Evolutionary conservation across 2,797 vertebrate genomes (phyloP), one percentile per base, ranked within the genome.

Genomic region (Sebastes vulpes): DNA sequence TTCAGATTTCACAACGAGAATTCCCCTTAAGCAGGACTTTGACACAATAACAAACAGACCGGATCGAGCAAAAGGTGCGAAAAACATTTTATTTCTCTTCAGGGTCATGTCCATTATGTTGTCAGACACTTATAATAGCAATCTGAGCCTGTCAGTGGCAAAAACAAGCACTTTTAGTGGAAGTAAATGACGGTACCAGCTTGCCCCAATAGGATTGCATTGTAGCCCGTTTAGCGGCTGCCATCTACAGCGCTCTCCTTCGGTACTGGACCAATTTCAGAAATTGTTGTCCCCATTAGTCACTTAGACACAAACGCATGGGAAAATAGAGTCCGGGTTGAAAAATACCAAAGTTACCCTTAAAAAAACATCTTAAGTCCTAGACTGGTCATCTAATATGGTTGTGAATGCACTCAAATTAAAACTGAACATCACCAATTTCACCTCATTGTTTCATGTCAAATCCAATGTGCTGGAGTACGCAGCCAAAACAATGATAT

Each of bases 11-110:
- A 16, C 38, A 42, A 42, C 5, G 14, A 42, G 5, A 42, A 16
- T 42, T 42, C 12, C 38, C 14, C 38, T 42, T 42, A 14, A 42
- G 38, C 38, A 16, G 38, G 10, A 42, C 0, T 42, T 42, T 12
- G 38, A 16, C 38, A 16, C 14, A 42, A 42, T 42, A 42, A 16
- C 38, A 42, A 42, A 42, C 38, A 16, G 38, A 0, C 38, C 38
- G 14, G 38, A 42, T 16, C 0, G 5, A 42, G 0, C 0, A 2
- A 42, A 42, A 42, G 25, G 25, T 25, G 25, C 25, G 25, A 25
- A 25, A 25, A 25, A 25, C 25, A 25, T 25, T 25, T 25, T 25
- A 25, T 25, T 25, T 25, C 25, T 25, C 31, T 32, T 3, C 0
- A 32, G 38, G 3, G 14, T 42, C 0, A 16, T 14, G 2, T 42